Evolutionary conservation across 1,140 invertebrate genomes (phyloP).

Genomic region (Sinonovacula constricta): DNA sequence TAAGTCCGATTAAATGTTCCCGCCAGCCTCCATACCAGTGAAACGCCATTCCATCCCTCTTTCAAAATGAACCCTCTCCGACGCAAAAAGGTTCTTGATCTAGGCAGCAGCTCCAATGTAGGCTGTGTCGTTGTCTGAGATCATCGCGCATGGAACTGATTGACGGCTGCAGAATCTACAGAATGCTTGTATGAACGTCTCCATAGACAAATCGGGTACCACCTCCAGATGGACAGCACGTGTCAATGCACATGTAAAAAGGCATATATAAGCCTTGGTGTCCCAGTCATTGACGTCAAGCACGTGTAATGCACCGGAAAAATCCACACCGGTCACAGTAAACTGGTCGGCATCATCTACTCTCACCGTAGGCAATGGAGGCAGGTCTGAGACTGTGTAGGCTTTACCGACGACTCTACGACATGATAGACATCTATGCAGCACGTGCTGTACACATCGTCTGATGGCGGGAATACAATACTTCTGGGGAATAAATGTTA

Average conservation of each 20-base stretch:
- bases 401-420: neutral
- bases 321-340: constrained; percentile 1
- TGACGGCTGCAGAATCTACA: neutral
- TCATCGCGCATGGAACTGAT: neutral
- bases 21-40: neutral
- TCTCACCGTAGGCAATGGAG: neutral
- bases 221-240: constrained; percentile 15
- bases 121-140: neutral
- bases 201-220: neutral
- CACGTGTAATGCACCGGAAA: neutral
- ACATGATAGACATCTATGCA: neutral
- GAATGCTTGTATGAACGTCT: neutral
- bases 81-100: neutral
- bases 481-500: constrained; percentile 9
- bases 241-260: neutral
- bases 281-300: neutral
- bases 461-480: constrained; percentile 10
- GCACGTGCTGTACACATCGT: neutral
- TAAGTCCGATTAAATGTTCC: neutral
- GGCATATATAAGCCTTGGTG: neutral
- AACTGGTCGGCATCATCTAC: neutral
- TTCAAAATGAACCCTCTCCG: neutral
- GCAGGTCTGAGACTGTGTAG: neutral
- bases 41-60: neutral
- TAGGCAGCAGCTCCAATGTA: neutral